Base-by-base conservation (phyloP, 2,113 vertebrate genomes). In the Percopsis transmontana region DNA sequence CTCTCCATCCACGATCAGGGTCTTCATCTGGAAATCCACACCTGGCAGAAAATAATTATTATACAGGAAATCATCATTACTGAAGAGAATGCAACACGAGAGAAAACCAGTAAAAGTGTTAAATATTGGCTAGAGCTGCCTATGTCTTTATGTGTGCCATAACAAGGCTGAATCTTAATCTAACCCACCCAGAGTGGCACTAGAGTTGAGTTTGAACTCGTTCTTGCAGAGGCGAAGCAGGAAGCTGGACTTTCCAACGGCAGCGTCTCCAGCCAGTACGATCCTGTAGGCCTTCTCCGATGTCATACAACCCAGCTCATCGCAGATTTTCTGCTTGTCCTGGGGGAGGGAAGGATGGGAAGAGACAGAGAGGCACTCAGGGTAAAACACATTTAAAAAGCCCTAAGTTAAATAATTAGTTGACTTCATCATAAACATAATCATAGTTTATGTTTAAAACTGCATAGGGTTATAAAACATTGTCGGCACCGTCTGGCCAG, bases 1-100 rank as follows among this genome's bases (percentile, higher is more conserved):
- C 33, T 98, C 95, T 81, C 97, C 97, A 8, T 98, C 97, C 18
- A 98, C 94, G n/a, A 97, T 82, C 13, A 99, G 78, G 3, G 93
- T 96, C 85, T 98, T 98, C 94, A 97, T 95, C 75, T 98, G 96
- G 83, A 99, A 99, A 89, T 98, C 97, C 51, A 98, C 96, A 39
- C 95, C 96, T 99, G 71, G 19, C 58, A 18, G 50, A 8, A 2
- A 0, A 53, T 13, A 62, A 12, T 54, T n/a, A 66, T 18, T 12
- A 63, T 47, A 48, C 41, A 24, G 41, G 19, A 16, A 20, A 21
- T 21, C 51, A 53, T 16, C 27, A 55, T 55, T 24, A 55, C 24
- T 3, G 27, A 33, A 33, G 0, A 33, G 27, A 33, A 33, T 33
- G 1, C 4, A 33, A 33, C 27, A 6, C 27, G 8, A 6, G 27